Evolutionary conservation across 2,797 vertebrate genomes (phyloP).

Genomic region (Enteromius viviparus): DNA sequence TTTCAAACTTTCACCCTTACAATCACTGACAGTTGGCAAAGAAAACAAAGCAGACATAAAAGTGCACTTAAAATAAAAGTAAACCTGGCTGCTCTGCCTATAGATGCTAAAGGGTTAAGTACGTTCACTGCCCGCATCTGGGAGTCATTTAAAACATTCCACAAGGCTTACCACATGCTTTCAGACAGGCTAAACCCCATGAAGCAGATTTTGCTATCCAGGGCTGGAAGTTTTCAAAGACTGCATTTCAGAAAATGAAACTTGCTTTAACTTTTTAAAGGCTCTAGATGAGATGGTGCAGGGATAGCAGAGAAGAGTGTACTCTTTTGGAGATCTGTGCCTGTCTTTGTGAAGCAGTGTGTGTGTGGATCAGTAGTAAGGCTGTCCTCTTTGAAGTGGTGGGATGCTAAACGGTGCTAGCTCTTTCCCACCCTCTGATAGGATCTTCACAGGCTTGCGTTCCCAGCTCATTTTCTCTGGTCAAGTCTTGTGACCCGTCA

Average conservation of each 20-base stretch:
- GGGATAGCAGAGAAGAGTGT: not conserved
- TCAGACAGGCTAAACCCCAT: slow-evolving; percentile 52
- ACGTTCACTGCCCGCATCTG: slow-evolving; percentile 58
- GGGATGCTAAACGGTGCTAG: slow-evolving; percentile 44
- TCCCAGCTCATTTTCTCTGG: slow-evolving; percentile 54
- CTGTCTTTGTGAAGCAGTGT: slow-evolving; percentile 8
- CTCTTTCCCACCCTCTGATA: slow-evolving; percentile 51
- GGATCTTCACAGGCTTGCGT: slow-evolving; percentile 50
- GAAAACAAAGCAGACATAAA: not conserved
- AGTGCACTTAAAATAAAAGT: slow-evolving; percentile 1
- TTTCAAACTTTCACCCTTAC: not conserved
- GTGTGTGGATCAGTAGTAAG: slow-evolving; percentile 28
- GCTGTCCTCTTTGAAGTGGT: slow-evolving; percentile 50
- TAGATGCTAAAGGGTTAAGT: slow-evolving; percentile 56
- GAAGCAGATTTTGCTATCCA: slow-evolving; percentile 52
- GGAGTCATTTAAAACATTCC: slow-evolving; percentile 64
- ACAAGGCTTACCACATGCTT: slow-evolving; percentile 60
- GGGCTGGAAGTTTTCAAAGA: slow-evolving; percentile 53
- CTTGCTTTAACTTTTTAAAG: slow-evolving; percentile 37
- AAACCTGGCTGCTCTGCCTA: slow-evolving; percentile 18
- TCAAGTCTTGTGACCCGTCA: slow-evolving; percentile 59
- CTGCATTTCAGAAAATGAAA: slow-evolving; percentile 44
- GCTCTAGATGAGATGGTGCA: not conserved
- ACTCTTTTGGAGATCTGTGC: not conserved
- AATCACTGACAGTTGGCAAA: not conserved